These are phyloP conservation scores for Harpagifer antarcticus DNA, from an alignment of 2,797 vertebrate species.

Conservation along the genomic window DNA sequence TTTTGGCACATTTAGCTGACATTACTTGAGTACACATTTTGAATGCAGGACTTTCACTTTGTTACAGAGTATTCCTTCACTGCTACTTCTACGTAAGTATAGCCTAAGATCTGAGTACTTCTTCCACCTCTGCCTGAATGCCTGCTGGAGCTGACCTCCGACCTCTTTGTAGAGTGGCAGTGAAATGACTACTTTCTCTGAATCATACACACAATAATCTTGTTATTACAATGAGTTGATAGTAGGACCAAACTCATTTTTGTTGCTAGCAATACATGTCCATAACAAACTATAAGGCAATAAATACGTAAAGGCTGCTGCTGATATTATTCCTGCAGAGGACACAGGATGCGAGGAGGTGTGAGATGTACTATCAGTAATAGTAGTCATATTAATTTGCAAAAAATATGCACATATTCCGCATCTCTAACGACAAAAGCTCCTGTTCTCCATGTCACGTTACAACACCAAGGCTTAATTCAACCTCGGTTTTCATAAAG, in stretches of 20 bases:
- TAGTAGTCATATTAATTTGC: slow-evolving; percentile 64
- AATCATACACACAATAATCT: not conserved
- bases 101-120: no score
- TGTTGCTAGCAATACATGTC: not conserved
- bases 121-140: not conserved
- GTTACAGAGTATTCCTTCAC: no score
- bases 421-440: slow-evolving; percentile 51
- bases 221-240: not conserved
- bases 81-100: no score
- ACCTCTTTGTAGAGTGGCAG: not conserved
- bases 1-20: no score
- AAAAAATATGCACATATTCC: slow-evolving; percentile 50
- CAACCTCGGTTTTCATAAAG: slow-evolving; percentile 6
- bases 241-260: not conserved
- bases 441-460: slow-evolving; percentile 9
- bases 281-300: not conserved
- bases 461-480: slow-evolving; percentile 8
- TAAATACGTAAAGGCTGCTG: slow-evolving; percentile 25
- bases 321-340: slow-evolving; percentile 27
- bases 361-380: slow-evolving; percentile 53
- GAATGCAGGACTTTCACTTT: no score
- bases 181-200: not conserved
- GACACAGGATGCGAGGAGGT: slow-evolving; percentile 45
- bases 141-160: slow-evolving; percentile 9
- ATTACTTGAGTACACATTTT: no score